Evolutionary conservation across 1,140 invertebrate genomes (phyloP).

Genomic region (Luehdorfia chinensis): DNA sequence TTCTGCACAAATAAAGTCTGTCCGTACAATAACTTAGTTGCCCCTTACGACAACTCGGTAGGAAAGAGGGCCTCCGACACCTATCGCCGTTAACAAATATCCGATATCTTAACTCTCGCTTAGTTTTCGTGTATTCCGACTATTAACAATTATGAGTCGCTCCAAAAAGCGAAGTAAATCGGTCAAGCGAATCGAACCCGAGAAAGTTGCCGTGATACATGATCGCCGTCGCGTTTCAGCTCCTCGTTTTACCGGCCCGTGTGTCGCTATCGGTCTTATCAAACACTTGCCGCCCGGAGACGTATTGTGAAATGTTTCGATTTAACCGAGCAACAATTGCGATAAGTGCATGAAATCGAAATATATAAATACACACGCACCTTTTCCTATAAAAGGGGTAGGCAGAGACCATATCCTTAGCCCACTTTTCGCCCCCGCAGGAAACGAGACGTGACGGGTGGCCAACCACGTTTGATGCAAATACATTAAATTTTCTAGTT

Average conservation of each 20-base stretch:
- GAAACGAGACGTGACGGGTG: too few relatives aligned
- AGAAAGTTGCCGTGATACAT: slow-evolving; percentile 6
- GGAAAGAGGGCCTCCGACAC: too few relatives aligned
- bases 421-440: too few relatives aligned
- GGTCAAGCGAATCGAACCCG: slow-evolving; percentile 7
- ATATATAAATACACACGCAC: too few relatives aligned
- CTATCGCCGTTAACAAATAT: too few relatives aligned
- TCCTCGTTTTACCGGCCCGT: background rate
- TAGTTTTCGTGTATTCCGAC: slow-evolving; percentile 3
- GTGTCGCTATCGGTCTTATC: background rate
- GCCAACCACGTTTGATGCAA: too few relatives aligned
- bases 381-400: too few relatives aligned
- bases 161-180: slow-evolving; percentile 6
- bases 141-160: background rate
- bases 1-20: too few relatives aligned
- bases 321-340: background rate
- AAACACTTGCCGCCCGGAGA: slow-evolving; percentile 2
- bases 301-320: background rate
- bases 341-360: background rate
- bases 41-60: too few relatives aligned
- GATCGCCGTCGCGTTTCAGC: background rate
- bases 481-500: too few relatives aligned
- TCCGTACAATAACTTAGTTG: too few relatives aligned
- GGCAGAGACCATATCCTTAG: too few relatives aligned
- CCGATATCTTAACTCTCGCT: background rate